Evolutionary conservation across 1,140 invertebrate species (phyloP), one percentile per base, ranked within the genome.

Genomic region (Zaprionus tsacasi): DNA sequence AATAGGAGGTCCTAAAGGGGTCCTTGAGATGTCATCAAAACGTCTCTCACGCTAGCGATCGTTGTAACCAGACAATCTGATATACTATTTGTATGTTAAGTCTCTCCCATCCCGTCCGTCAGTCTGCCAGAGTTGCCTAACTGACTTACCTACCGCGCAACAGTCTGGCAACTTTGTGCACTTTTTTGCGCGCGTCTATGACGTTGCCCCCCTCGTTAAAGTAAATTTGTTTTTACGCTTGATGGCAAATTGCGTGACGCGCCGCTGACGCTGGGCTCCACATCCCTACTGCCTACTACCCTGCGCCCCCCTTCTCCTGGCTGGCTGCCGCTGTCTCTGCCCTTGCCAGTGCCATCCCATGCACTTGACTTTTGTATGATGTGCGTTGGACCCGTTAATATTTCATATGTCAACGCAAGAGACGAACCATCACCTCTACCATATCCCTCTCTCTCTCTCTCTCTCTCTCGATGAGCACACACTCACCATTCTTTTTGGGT

Each of bases 191-290:
- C 67, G 43, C 50, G 30, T 45, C 38, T 68, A 63, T 66, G 35
- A 38, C 35, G 48, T 52, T 75, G 61, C 11, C 11, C 11, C 11
- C 58, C 81, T 83, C 80, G 83, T 88, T 88, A 83, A 88, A 82
- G 82, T 71, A 88, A 88, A 88, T 87, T 87, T 87, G 82, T 88
- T 88, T 87, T 87, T 67, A 87, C 83, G 82, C 83, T 82, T 78
- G 73, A 82, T 75, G 80, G 82, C 82, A 82, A 87, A 87, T 80
- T 79, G 77, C 73, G 80, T 83, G 76, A 67, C 61, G 65, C 56
- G 73, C 48, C 33, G 40, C 60, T 25, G 45, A 21, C 17, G 12
- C 25, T 17, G 6, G n/a, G n/a, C 25, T 30, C 6, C 38, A 43
- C 38, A 43, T 0, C 8, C 40, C 13, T 27, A 6, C 21, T 27